These are phyloP conservation scores for Megaceryle torquata DNA, from an alignment of 2,113 vertebrate species.

Conservation along the genomic window DNA sequence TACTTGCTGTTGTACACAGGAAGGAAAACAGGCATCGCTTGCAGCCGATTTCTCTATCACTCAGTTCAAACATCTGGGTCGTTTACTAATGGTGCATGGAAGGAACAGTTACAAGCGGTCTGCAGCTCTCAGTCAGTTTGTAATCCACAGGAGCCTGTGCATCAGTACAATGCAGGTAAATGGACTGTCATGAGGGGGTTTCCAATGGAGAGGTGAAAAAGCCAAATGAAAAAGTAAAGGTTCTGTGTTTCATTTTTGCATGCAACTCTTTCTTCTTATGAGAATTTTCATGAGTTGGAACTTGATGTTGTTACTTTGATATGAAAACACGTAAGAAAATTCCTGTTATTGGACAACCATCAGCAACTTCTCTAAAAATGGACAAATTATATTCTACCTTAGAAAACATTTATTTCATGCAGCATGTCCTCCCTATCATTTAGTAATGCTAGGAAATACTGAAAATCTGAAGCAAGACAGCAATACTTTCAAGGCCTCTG, in stretches of 20 bases:
- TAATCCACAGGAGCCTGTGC: conserved; percentile 95
- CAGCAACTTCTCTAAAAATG: background rate
- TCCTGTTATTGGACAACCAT: background rate
- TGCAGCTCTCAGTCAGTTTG: conserved; percentile 97
- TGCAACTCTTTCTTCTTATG: background rate
- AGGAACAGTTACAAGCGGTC: conserved; percentile 98
- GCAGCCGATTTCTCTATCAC: conserved; percentile 97
- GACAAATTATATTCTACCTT: background rate
- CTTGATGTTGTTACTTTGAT: background rate
- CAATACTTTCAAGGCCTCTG: background rate
- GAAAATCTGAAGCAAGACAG: background rate
- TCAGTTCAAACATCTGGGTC: conserved; percentile 94
- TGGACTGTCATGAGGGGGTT: background rate
- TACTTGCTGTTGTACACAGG: conserved; percentile 70
- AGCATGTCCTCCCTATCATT: background rate
- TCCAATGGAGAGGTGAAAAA: background rate
- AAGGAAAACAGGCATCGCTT: conserved; percentile 94
- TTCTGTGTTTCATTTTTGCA: background rate
- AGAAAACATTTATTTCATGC: background rate
- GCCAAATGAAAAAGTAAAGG: background rate
- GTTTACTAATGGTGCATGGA: conserved; percentile 95
- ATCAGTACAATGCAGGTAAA: conserved; percentile 98
- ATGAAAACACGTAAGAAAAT: background rate
- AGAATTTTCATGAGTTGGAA: background rate
- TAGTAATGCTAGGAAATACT: background rate